Evolutionary conservation across 1,140 invertebrate genomes (phyloP), one percentile per base, ranked within the genome.

Genomic region (Hyles euphorbiae): DNA sequence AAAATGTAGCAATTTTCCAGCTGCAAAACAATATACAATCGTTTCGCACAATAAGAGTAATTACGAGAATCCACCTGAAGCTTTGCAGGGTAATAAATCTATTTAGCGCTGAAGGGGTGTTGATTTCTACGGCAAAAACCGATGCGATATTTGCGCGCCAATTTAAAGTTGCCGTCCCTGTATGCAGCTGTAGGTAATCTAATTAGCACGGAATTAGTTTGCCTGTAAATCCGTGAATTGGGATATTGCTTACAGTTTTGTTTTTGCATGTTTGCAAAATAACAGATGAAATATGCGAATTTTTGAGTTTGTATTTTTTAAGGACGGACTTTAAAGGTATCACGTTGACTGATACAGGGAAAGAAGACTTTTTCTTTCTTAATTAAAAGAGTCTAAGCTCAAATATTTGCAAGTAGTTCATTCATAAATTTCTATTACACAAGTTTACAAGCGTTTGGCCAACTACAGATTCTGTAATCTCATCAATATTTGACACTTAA

Each of bases 11-110:
- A 45, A 54, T 54, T 11, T 54, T 43, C 53, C 36, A 32, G 10
- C 53, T 44, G 53, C 11, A 54, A 54, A 54, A 43, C 53, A 54
- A 44, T 54, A 45, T 22, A 44, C 40, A 12, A 54, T 45, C 40
- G 55, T 62, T 49, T 45, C 48, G 57, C 54, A 63, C 73, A 78
- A 72, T 73, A 73, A 70, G 66, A 77, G 69, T 76, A 75, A 79
- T 79, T 74, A 78, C 63, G 59, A 71, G 53, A 44, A 54, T 60
- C 73, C 70, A 74, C 67, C 65, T 73, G 70, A 68, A 74, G 70
- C 72, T 61, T 65, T 68, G 67, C 53, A 61, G 60, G 63, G 70
- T 74, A 76, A 80, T 78, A 72, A 78, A 78, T 77, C 67, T 64
- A 76, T 80, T 80, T 78, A 80, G 56, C 61, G 57, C 54, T 69